phyloP scores from a whole-genome alignment of 1,140 invertebrate species.

The Meteorus sp. region DNA sequence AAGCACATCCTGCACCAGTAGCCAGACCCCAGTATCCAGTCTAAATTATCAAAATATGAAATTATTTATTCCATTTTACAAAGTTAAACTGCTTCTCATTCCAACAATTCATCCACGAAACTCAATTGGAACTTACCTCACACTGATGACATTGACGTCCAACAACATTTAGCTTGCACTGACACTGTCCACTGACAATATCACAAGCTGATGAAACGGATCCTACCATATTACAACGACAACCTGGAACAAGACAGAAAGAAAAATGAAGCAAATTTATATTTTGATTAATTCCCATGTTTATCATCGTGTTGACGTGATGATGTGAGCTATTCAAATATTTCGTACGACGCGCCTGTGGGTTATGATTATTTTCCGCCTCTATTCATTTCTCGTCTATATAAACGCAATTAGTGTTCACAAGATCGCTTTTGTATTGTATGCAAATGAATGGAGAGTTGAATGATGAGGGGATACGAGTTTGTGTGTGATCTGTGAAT shows the following conservation, averaged over 20 bases:
- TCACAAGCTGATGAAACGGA: slow-evolving; percentile 78
- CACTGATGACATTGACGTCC: slow-evolving; percentile 89
- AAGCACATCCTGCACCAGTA: slow-evolving; percentile 66
- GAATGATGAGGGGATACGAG: slow-evolving; percentile 2
- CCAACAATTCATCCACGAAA: no score
- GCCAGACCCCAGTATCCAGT: slow-evolving; percentile 76
- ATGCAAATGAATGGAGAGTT: slow-evolving; percentile 37
- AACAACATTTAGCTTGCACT: slow-evolving; percentile 78
- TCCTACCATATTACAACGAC: slow-evolving; percentile 76
- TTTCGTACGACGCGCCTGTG: slow-evolving; percentile 17
- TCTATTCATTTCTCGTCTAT: no score
- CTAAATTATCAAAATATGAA: slow-evolving; percentile 59
- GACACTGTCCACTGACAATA: slow-evolving; percentile 83
- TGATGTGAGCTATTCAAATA: slow-evolving; percentile 19
- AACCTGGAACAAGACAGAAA: slow-evolving; percentile 60
- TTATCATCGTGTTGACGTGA: no score
- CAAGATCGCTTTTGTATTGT: slow-evolving; percentile 34
- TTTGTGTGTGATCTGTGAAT: no score
- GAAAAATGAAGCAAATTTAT: slow-evolving; percentile 16
- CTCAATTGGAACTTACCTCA: slow-evolving; percentile 66
- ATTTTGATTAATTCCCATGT: no score
- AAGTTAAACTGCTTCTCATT: no score
- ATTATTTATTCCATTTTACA: no score
- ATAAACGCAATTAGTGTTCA: slow-evolving; percentile 40
- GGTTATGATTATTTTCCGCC: no score